Evolutionary conservation across 1,140 invertebrate genomes (phyloP).

Genomic region (Rhynchophorus ferrugineus): DNA sequence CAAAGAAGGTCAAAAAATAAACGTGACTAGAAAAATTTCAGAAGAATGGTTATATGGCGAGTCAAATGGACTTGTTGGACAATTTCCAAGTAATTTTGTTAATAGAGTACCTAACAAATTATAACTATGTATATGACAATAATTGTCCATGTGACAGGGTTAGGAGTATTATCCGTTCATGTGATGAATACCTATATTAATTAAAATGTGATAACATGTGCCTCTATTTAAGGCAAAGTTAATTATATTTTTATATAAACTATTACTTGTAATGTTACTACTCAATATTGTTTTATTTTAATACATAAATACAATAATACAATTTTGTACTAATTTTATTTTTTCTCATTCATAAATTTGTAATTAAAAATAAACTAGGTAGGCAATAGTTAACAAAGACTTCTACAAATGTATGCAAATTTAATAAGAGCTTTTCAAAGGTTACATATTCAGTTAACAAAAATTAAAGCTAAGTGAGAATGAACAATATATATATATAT

Average conservation of each 20-base stretch:
- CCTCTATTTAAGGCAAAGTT: conserved; percentile 17
- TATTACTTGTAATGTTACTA: conserved; percentile 8
- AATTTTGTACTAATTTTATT: background rate
- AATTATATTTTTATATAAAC: conserved; percentile 21
- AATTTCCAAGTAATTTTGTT: conserved; percentile 77
- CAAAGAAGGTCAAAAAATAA: conserved; percentile 61
- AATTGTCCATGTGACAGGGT: background rate
- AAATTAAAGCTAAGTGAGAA: too few relatives aligned
- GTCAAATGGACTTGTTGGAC: conserved; percentile 56
- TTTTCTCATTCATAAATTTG: background rate
- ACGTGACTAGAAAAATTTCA: conserved; percentile 62
- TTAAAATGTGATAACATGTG: conserved; percentile 21
- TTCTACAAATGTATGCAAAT: background rate
- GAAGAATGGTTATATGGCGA: conserved; percentile 78
- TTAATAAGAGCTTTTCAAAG: background rate
- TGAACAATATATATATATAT: too few relatives aligned
- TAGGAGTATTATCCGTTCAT: conserved; percentile 14
- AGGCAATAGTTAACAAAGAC: background rate
- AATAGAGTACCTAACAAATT: conserved; percentile 36
- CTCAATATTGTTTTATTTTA: conserved; percentile 13
- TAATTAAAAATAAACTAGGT: background rate
- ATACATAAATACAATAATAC: conserved; percentile 4
- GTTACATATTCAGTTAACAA: background rate
- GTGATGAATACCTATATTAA: conserved; percentile 18
- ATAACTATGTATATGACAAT: conserved; percentile 6